These are phyloP conservation scores for Rhinoderma darwinii DNA, from an alignment of 2,113 vertebrate genomes.

Conservation along the genomic window DNA sequence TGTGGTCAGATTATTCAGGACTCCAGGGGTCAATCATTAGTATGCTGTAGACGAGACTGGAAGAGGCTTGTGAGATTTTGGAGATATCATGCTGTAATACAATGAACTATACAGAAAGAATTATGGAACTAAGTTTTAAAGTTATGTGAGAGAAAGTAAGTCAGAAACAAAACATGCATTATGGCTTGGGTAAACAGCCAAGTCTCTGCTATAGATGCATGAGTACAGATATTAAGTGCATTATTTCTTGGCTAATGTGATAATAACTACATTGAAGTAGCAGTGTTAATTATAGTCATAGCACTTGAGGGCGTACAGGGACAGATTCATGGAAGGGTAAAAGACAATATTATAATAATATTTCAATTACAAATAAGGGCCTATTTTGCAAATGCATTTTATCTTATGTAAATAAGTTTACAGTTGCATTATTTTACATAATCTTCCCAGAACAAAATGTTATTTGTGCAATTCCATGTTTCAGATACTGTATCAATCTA, in stretches of 20 bases:
- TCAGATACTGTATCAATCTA: neutral
- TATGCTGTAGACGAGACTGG: constrained; percentile 36
- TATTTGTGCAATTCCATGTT: neutral
- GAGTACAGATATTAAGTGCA: constrained; percentile 22
- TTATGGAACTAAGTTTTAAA: constrained; percentile 46
- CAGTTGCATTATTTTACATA: neutral
- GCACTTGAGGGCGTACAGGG: neutral
- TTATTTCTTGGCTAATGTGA: constrained; percentile 3
- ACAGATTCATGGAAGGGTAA: neutral
- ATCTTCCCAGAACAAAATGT: neutral
- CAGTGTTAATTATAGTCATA: neutral
- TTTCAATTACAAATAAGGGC: neutral
- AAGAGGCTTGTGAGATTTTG: constrained; percentile 25
- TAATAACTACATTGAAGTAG: constrained; percentile 1
- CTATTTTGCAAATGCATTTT: neutral
- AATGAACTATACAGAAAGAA: constrained; percentile 51
- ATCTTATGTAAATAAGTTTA: neutral
- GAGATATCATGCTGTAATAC: constrained; percentile 47
- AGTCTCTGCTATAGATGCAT: constrained; percentile 5
- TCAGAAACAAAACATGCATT: constrained; percentile 35
- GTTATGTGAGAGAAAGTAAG: constrained; percentile 24
- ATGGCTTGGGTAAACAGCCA: constrained; percentile 26
- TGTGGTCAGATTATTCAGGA: constrained; percentile 36
- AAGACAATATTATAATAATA: neutral
- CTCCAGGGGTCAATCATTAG: constrained; percentile 37